Evolutionary conservation across 2,888 invertebrate genomes (phyloP), one percentile per base, ranked within the genome.

Genomic region (Idaea straminata): DNA sequence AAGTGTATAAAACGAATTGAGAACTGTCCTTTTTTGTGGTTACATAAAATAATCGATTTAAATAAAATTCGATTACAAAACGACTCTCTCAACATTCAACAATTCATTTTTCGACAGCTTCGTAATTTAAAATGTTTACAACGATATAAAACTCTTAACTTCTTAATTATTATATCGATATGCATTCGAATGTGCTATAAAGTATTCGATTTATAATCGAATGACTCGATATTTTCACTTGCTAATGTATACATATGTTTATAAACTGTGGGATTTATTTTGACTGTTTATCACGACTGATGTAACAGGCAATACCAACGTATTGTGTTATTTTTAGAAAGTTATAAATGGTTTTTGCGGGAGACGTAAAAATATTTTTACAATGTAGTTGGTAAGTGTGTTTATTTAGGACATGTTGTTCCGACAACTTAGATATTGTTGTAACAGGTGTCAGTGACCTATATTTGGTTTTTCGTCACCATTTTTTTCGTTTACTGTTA

Each of bases 201-300:
- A 47, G 47, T 47, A 47, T 47, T 47, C 47, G 13, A 47, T 47
- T 47, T 47, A 47, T 13, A 47, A 47, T 38, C 57, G 25, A 66
- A 67, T 65, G 64, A 59, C 61, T 57, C n/a, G 70, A 70, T 69
- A 71, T 61, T 71, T 69, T 13, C 57, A 25, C 38, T 61, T 36
- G 63, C 62, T 16, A 72, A 73, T 66, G 70, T 72, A 68, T 59
- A 63, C 70, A 59, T 38, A 61, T 47, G 63, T 64, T 67, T 70
- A 72, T 70, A 70, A 71, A 76, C 62, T 38, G 66, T 64, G 66
- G 15, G 66, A 68, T 67, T 74, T 72, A 70, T 75, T 69, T 64
- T 59, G 15, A 58, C 35, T 47, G 61, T 58, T 68, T 69, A 71
- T 68, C 74, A 62, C 60, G 47, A 47, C 62, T 47, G 61, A 60